phyloP scores from a whole-genome alignment of 2,888 invertebrate genomes.

The Pharmacophagus antenor region DNA sequence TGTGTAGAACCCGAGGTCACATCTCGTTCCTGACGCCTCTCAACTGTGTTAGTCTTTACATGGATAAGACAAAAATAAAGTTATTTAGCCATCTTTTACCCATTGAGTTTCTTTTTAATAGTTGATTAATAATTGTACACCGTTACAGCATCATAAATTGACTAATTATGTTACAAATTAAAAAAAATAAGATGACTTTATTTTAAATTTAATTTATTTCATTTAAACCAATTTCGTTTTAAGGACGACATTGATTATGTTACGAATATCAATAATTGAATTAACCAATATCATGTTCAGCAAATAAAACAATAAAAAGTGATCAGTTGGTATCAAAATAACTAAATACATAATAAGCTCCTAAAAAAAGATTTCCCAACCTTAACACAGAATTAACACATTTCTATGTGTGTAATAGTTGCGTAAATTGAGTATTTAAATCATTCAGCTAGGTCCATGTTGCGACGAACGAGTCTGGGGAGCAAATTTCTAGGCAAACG shows the following conservation, averaged over 20 bases:
- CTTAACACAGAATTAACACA: background rate
- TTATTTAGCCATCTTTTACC: background rate
- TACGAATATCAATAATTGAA: no score
- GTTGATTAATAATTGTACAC: background rate
- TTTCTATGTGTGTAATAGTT: background rate
- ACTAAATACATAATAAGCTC: background rate
- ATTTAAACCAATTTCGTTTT: no score
- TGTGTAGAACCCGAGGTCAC: constrained; percentile 75
- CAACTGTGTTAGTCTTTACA: constrained; percentile 41
- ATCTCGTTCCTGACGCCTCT: constrained; percentile 63
- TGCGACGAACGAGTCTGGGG: constrained; percentile 47
- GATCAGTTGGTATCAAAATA: no score
- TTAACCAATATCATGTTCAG: no score
- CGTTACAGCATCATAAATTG: background rate
- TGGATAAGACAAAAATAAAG: constrained; percentile 47
- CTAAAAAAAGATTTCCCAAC: background rate
- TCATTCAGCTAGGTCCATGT: constrained; percentile 49
- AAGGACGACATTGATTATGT: no score
- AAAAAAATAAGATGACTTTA: background rate
- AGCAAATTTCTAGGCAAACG: constrained; percentile 72
- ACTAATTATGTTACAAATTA: background rate
- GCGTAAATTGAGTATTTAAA: constrained; percentile 11
- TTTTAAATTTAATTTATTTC: no score
- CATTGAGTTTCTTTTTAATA: background rate
- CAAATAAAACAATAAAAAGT: no score